These are phyloP conservation scores for Palythoa caribaeorum DNA, from an alignment of 92 coral and sea anemone species.

Conservation along the genomic window DNA sequence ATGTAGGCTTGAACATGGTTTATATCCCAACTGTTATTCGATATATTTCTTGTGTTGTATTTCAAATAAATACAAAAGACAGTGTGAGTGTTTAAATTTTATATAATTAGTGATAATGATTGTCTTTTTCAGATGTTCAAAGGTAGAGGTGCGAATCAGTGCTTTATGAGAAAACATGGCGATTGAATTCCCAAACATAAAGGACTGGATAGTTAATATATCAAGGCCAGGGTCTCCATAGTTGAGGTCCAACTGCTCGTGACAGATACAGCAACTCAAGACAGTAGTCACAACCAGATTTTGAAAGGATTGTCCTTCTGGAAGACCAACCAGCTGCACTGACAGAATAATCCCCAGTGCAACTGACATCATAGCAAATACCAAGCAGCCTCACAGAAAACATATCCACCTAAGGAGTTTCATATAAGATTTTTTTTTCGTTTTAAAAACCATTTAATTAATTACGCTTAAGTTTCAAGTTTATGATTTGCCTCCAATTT, in stretches of 20 bases:
- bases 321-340: not conserved
- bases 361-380: slow-evolving; percentile 1
- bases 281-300: slow-evolving; percentile 2
- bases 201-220: not conserved
- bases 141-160: too few species aligned
- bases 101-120: not conserved
- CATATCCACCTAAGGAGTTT: not conserved
- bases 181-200: not conserved
- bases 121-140: too few species aligned
- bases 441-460: too few species aligned
- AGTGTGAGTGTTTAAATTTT: not conserved
- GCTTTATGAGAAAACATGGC: not conserved
- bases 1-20: not conserved
- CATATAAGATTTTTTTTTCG: too few species aligned
- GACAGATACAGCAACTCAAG: not conserved
- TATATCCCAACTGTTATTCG: not conserved
- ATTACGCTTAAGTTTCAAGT: too few species aligned
- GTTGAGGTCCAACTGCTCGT: not conserved
- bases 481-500: too few species aligned
- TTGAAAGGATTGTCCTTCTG: not conserved
- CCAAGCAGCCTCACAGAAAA: not conserved
- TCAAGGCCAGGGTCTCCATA: slow-evolving; percentile 11
- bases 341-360: not conserved
- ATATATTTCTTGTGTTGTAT: not conserved
- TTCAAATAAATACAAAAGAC: not conserved